These are phyloP conservation scores for Microtus ochrogaster DNA, from an alignment of 2,113 vertebrate species.

Conservation along the genomic window DNA sequence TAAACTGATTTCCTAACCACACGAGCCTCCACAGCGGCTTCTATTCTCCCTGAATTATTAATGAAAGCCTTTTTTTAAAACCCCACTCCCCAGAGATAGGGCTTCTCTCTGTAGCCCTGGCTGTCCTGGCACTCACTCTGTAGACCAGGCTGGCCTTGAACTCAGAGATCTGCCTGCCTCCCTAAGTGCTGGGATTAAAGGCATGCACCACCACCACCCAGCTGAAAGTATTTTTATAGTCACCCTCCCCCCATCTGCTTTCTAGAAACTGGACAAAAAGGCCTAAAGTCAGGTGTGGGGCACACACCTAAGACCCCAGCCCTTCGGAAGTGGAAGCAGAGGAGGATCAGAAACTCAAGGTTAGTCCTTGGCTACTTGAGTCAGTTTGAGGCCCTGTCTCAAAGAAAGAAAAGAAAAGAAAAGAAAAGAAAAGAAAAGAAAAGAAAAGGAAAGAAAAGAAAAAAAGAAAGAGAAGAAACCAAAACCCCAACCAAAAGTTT, in stretches of 20 bases:
- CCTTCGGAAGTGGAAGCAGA: not conserved
- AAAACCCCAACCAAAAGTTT: not conserved
- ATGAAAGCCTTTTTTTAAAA: not conserved
- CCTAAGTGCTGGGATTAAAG: not conserved
- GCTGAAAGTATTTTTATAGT: not conserved
- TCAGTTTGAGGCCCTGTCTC: not conserved
- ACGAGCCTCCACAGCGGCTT: accelerated
- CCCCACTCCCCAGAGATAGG: not conserved
- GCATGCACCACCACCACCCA: not conserved
- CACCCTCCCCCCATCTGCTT: not conserved
- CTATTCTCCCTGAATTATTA: not conserved
- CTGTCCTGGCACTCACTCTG: not conserved
- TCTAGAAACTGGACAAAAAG: not conserved
- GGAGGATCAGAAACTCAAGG: not conserved
- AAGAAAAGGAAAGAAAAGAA: too few relatives aligned
- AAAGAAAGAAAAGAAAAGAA: too few relatives aligned
- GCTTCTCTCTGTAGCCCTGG: too few relatives aligned
- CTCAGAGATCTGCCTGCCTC: not conserved
- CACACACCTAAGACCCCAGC: not conserved
- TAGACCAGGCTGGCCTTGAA: not conserved
- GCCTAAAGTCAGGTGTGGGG: not conserved
- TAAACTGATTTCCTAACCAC: not conserved
- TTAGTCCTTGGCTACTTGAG: not conserved
- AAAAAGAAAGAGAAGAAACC: not conserved
- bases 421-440: too few relatives aligned